Evolutionary conservation across 2,113 vertebrate genomes (phyloP), one percentile per base, ranked within the genome.

Genomic region (Osmerus eperlanus): DNA sequence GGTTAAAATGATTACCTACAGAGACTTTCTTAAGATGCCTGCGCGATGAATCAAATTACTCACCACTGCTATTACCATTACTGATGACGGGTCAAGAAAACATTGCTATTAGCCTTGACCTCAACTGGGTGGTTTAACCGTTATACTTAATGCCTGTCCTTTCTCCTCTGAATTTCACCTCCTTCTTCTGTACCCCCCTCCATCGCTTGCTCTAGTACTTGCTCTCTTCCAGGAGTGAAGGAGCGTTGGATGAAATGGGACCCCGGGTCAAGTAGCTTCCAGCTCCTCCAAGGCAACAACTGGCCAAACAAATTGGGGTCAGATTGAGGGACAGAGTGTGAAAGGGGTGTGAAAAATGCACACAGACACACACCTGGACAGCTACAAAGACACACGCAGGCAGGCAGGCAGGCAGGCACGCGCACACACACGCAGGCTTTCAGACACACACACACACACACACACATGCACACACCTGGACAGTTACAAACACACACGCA

Each of bases 291-390:
- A 81, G 81, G 77, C 67, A 72, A 15, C 25, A 67, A 11, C 29
- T 51, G 73, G 67, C 77, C 78, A 80, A 84, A 85, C 87, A 87
- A 87, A 87, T 89, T 89, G 84, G 86, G 86, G 87, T 87, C 87
- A 81, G 51, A 0, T 0, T 51, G 56, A 72, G 75, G 36, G 36
- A 41, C 36, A 41, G 41, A 2, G 7, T n/a, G 54, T 56, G 54
- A 56, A 56, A 62, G 62, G 68, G 58, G 58, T 70, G 66, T 56
- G 60, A 62, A 9, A 75, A 76, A 61, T 78, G 79, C 72, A 71
- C n/a, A 16, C 28, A 18, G 51, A 68, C 51, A 53, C 65, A 13
- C n/a, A 23, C 65, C 53, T 21, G 54, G 21, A 32, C 21, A 15
- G 6, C 53, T 52, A 32, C 53, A 32, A n/a, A 53, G 4, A 7